phyloP scores from a whole-genome alignment of 2,797 vertebrate genomes.

The Lacerta viridis region DNA sequence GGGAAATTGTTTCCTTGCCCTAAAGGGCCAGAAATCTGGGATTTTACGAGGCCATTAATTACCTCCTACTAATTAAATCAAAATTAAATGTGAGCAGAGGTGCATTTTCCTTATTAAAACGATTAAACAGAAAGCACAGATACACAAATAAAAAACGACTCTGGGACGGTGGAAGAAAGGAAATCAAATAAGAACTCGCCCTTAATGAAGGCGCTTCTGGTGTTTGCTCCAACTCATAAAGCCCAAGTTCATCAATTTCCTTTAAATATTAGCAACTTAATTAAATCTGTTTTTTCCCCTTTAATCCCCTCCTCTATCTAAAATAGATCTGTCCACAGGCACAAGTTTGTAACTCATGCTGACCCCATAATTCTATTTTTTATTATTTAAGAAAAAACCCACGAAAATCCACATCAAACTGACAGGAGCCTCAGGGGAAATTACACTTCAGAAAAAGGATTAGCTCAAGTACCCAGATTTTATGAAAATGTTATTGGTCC shows the following conservation, averaged over 20 bases:
- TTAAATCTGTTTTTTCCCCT: conserved; percentile 84
- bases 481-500: conserved; percentile 69
- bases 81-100: conserved; percentile 82
- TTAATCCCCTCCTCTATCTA: conserved; percentile 86
- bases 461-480: conserved; percentile 78
- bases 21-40: conserved; percentile 66
- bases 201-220: conserved; percentile 64
- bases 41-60: conserved; percentile 78
- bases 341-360: conserved; percentile 83
- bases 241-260: conserved; percentile 85
- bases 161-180: conserved; percentile 74
- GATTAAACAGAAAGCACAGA: conserved; percentile 79
- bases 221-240: conserved; percentile 76
- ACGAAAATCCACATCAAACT: conserved; percentile 83
- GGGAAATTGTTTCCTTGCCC: conserved; percentile 56
- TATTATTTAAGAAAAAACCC: conserved; percentile 68
- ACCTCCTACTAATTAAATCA: conserved; percentile 84
- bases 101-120: conserved; percentile 82
- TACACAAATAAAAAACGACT: conserved; percentile 77
- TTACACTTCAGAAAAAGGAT: conserved; percentile 81
- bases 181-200: conserved; percentile 79
- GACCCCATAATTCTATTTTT: conserved; percentile 86
- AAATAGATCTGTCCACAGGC: conserved; percentile 86
- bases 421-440: conserved; percentile 82
- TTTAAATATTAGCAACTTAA: conserved; percentile 89